Evolutionary conservation across 2,797 vertebrate species (phyloP).

Genomic region (Sebastiscus albofasciatus): DNA sequence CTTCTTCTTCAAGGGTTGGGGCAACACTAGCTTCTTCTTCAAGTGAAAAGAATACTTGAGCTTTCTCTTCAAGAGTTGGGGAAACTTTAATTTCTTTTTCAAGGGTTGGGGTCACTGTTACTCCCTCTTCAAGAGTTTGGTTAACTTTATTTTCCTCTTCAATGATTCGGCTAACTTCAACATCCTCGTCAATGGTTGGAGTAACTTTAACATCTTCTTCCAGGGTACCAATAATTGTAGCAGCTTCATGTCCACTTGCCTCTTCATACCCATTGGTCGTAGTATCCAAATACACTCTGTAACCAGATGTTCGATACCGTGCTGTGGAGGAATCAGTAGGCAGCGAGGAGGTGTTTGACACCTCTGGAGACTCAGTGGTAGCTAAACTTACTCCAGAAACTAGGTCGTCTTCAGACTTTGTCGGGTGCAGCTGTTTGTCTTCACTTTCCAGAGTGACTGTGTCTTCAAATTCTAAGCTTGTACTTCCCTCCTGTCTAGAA

Average conservation of each 20-base stretch:
- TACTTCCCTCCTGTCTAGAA: constrained; percentile 69
- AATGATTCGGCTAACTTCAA: background rate
- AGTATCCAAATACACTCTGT: constrained; percentile 43
- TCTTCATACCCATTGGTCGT: constrained; percentile 57
- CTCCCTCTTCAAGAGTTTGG: background rate
- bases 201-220: constrained; percentile 7
- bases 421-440: constrained; percentile 41
- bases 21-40: background rate
- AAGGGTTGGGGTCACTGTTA: background rate
- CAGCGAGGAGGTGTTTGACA: constrained; percentile 32
- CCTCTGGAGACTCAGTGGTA: constrained; percentile 41
- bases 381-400: constrained; percentile 28
- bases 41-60: background rate
- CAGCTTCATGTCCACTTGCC: constrained; percentile 66
- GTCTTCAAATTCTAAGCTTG: constrained; percentile 64
- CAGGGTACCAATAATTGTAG: constrained; percentile 4
- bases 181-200: background rate
- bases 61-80: background rate
- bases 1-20: constrained; percentile 5
- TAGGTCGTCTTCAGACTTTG: constrained; percentile 16
- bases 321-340: constrained; percentile 19
- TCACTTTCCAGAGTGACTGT: constrained; percentile 34
- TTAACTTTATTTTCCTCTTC: background rate
- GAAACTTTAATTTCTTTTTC: background rate
- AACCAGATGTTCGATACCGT: constrained; percentile 33